These are phyloP conservation scores for Semicossyphus pulcher DNA, from an alignment of 2,113 vertebrate species.

Conservation along the genomic window DNA sequence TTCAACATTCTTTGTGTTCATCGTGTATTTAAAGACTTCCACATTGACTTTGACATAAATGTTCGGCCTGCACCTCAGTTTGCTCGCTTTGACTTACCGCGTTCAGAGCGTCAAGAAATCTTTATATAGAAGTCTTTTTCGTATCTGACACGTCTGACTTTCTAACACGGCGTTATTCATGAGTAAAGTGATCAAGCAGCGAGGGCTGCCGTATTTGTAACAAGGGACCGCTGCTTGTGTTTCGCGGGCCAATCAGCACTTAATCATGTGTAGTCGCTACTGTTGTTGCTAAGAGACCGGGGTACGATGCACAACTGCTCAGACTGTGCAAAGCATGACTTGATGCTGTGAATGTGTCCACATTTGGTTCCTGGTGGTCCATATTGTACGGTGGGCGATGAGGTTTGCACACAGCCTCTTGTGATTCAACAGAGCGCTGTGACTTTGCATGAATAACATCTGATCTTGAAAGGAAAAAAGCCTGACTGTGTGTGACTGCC, in stretches of 20 bases:
- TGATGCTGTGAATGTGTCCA: constrained; percentile 33
- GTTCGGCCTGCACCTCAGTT: not conserved
- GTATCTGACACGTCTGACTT: constrained; percentile 17
- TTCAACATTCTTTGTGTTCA: constrained; percentile 6
- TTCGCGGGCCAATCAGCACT: constrained; percentile 56
- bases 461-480: constrained; percentile 26
- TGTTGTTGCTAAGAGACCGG: constrained; percentile 75
- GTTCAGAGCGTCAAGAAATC: not conserved
- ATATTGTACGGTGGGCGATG: constrained; percentile 5
- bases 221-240: constrained; percentile 19
- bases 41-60: not conserved
- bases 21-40: not conserved
- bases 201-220: constrained; percentile 14
- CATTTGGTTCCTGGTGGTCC: constrained; percentile 23
- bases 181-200: constrained; percentile 15
- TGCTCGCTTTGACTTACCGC: not conserved
- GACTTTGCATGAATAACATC: constrained; percentile 55
- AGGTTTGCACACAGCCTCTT: constrained; percentile 17
- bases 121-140: not conserved
- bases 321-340: constrained; percentile 37
- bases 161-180: constrained; percentile 19
- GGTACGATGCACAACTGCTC: constrained; percentile 54
- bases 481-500: constrained; percentile 23
- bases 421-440: constrained; percentile 17
- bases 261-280: constrained; percentile 60